A percentile compares a stretch with the other conserved stretches of the same genome.
Evolutionary conservation across 2,888 invertebrate genomes (phyloP).

Genomic region (Ditula angustiorana): DNA sequence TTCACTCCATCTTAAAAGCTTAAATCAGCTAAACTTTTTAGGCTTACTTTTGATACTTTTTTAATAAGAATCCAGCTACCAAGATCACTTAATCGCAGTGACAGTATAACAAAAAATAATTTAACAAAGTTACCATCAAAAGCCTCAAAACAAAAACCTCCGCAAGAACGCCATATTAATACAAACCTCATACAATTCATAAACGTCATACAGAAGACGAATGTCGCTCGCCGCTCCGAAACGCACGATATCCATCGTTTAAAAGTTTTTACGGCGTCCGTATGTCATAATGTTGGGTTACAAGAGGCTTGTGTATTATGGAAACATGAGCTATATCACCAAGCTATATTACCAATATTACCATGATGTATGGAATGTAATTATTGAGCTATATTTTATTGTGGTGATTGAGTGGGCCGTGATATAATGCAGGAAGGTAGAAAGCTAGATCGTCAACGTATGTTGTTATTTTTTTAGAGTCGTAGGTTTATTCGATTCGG

Average conservation of each 20-base stretch:
- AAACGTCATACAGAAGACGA: constrained; percentile 21
- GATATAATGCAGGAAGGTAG: constrained; percentile 24
- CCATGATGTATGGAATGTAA: neutral
- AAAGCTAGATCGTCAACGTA: neutral
- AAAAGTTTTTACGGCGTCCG: constrained; percentile 60
- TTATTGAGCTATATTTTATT: constrained; percentile 71
- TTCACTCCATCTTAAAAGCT: no score
- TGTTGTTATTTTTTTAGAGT: neutral
- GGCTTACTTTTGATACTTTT: no score
- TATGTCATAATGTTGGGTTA: constrained; percentile 65
- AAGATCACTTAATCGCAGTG: neutral
- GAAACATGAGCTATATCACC: constrained; percentile 71
- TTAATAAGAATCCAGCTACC: neutral
- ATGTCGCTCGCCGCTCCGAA: constrained; percentile 16
- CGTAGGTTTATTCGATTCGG: no score
- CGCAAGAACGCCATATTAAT: constrained; percentile 1
- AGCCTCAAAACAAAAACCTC: neutral
- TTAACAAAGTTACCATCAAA: neutral
- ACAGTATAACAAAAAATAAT: neutral
- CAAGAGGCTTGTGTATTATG: constrained; percentile 65
- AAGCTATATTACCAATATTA: neutral
- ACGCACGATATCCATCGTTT: constrained; percentile 54
- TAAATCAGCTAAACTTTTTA: no score
- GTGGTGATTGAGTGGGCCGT: constrained; percentile 65
- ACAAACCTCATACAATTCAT: constrained; percentile 16